phyloP scores from a whole-genome alignment of 2,888 invertebrate genomes.

The Campaea margaritaria region DNA sequence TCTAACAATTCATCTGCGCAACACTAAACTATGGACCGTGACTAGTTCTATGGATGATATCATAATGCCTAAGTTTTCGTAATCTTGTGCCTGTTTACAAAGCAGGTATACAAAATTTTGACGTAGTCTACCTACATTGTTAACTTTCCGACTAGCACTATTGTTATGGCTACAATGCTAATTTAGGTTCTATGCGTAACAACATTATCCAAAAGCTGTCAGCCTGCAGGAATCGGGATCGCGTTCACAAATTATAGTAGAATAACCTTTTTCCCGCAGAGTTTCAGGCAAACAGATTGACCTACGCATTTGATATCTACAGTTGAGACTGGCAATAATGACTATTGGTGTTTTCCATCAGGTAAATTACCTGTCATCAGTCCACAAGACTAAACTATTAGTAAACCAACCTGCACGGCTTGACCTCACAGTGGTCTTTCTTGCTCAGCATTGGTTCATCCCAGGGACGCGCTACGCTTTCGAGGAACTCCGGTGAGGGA shows the following conservation, averaged over 20 bases:
- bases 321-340: not conserved
- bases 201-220: too few species aligned
- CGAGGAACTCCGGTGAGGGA: slow-evolving; percentile 84
- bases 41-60: not conserved
- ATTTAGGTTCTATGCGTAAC: too few species aligned
- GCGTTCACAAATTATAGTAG: too few species aligned
- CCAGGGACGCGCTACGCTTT: slow-evolving; percentile 85
- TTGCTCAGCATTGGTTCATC: slow-evolving; percentile 81
- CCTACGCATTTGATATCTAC: not conserved
- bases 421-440: slow-evolving; percentile 61
- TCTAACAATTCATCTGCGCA: slow-evolving; percentile 8
- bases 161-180: not conserved
- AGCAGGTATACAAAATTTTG: not conserved
- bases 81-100: not conserved
- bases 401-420: slow-evolving; percentile 57
- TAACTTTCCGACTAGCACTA: too few species aligned
- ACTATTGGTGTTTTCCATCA: too few species aligned
- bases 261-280: too few species aligned
- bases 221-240: too few species aligned
- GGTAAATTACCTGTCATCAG: not conserved
- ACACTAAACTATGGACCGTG: slow-evolving; percentile 5
- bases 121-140: too few species aligned
- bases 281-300: not conserved
- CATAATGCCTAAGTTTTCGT: not conserved
- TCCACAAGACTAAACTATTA: too few species aligned